Evolutionary conservation across 2,888 invertebrate genomes (phyloP), one percentile per base, ranked within the genome.

Genomic region (Netelia virgata): DNA sequence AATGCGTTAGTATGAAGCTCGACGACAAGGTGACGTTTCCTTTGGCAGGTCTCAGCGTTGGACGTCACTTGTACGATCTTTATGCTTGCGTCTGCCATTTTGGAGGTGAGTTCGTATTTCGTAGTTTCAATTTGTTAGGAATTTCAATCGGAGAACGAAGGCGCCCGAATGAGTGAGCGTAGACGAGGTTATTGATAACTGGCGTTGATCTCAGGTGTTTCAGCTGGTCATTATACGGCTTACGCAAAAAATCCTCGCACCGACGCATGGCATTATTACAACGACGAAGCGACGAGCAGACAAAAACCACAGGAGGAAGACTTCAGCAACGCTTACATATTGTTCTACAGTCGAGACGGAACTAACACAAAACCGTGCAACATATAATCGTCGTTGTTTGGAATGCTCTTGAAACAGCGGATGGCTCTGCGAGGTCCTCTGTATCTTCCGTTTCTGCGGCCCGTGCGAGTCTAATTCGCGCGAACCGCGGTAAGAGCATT

Each of bases 61-160:
- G 94, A 41, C 93, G 94, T 50, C 94, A 94, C 85, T 91, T 94
- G 36, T 96, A 96, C 90, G 95, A 96, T 91, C 94, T 96, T 9
- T 95, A 96, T 89, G 95, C 95, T 61, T 95, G 95, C 86, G 95
- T 96, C 50, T 96, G 96, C 89, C 96, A 96, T 90, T 95, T 95
- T 91, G 96, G 96, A 93, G 95, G 96, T 96, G 91, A 90, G 91
- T 83, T 16, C 18, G n/a, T 64, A 8, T n/a, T 63, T 36, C 28
- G 36, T 68, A 53, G 10, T 28, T 72, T 11, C 11, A 23, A 57
- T 64, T 74, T 57, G 5, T 5, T 36, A 6, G 36, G 6, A 6
- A 36, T 36, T 36, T 36, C 36, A 6, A 36, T 36, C 36, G 36
- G 36, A 36, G 6, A 36, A 36, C n/a, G 14, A 14, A n/a, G n/a